phyloP scores from a whole-genome alignment of 2,797 vertebrate species.

The Cyprinella venusta region DNA sequence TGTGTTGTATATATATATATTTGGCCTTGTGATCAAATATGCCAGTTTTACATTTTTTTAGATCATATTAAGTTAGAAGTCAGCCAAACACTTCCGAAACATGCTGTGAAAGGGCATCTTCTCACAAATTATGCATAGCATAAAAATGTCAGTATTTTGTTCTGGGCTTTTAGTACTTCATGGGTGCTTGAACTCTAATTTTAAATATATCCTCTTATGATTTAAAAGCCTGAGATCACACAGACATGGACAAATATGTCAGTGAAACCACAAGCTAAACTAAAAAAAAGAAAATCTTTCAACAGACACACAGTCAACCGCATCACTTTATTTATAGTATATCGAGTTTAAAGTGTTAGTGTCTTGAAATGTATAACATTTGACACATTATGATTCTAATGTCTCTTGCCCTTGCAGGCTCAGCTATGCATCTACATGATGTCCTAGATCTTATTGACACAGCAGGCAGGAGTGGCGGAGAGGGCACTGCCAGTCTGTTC shows the following conservation, averaged over 20 bases:
- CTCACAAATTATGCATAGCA: conserved; percentile 17
- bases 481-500: conserved; percentile 7
- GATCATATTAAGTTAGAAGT: conserved; percentile 1
- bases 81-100: background rate
- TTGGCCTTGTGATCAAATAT: background rate
- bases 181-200: background rate
- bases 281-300: background rate
- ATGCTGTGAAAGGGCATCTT: background rate
- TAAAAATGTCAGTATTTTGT: conserved; percentile 1
- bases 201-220: background rate
- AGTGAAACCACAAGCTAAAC: background rate
- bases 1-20: no score
- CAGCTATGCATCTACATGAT: background rate
- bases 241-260: background rate
- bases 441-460: conserved; percentile 26
- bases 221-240: conserved; percentile 11
- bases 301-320: background rate
- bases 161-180: conserved; percentile 2
- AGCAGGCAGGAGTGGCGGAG: conserved; percentile 8
- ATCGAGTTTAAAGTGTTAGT: background rate
- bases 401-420: background rate
- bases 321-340: background rate
- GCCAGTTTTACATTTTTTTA: background rate
- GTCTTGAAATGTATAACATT: background rate
- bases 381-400: background rate